Percentiles rank a stretch among this genome's conserved stretches.
Evolutionary conservation across 2,888 invertebrate species (phyloP).

Genomic region (Spicauda simplicius): DNA sequence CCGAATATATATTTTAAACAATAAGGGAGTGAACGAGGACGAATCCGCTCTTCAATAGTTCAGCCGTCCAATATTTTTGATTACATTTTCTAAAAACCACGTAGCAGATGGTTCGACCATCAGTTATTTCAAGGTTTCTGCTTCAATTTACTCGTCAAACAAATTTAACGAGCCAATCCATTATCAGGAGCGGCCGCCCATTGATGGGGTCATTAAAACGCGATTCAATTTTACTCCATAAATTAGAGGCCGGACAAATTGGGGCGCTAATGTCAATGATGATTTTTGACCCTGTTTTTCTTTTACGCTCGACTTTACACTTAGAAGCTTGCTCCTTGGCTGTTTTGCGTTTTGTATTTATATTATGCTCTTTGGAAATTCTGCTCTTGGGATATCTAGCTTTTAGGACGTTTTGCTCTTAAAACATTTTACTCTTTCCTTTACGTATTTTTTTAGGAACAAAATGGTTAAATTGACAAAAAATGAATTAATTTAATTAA

Average conservation of each 20-base stretch:
- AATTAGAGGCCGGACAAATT: slow-evolving; percentile 35
- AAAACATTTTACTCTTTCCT: too few species aligned
- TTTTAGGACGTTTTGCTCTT: too few species aligned
- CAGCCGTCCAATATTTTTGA: too few species aligned
- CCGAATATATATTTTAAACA: too few species aligned
- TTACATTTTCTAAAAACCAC: slow-evolving; percentile 37
- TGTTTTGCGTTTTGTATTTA: background rate
- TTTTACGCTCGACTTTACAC: background rate
- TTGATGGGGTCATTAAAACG: slow-evolving; percentile 49
- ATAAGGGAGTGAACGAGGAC: too few species aligned
- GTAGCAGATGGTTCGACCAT: slow-evolving; percentile 47
- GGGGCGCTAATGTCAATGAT: slow-evolving; percentile 23
- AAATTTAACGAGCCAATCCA: slow-evolving; percentile 59
- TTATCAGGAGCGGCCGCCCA: slow-evolving; percentile 47
- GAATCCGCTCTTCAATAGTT: background rate
- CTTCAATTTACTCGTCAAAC: slow-evolving; percentile 55
- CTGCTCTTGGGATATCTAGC: too few species aligned
- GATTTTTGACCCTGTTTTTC: slow-evolving; percentile 5
- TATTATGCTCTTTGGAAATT: background rate
- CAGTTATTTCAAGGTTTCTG: slow-evolving; percentile 41
- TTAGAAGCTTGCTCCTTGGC: background rate
- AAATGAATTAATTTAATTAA: too few species aligned
- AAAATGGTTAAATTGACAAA: too few species aligned
- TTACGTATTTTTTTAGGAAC: too few species aligned
- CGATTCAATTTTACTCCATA: slow-evolving; percentile 53